These are phyloP conservation scores for Agrotis exclamationis DNA, from an alignment of 2,888 invertebrate genomes.

Conservation along the genomic window DNA sequence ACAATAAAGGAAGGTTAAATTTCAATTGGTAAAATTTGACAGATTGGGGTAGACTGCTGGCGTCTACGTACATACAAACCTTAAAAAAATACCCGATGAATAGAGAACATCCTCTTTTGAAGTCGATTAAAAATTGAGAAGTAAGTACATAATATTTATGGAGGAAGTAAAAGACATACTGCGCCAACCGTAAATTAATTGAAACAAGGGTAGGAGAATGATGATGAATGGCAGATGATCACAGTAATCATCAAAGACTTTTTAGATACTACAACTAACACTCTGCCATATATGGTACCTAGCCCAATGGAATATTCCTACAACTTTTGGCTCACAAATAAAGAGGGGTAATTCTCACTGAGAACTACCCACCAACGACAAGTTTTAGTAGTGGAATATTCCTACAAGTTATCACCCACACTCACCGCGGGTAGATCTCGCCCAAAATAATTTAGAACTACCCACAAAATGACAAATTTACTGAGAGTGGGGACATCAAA, in stretches of 20 bases:
- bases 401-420: background rate
- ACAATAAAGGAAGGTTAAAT: too few species aligned
- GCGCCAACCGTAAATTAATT: background rate
- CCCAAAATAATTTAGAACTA: conserved; percentile 2
- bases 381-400: background rate
- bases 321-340: background rate
- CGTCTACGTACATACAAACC: too few species aligned
- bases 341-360: background rate
- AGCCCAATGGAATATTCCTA: background rate
- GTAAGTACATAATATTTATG: too few species aligned
- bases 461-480: conserved; percentile 6
- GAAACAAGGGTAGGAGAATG: background rate
- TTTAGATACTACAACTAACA: too few species aligned
- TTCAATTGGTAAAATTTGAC: too few species aligned
- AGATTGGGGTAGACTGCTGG: too few species aligned
- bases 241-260: background rate
- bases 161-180: too few species aligned
- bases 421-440: background rate
- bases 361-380: conserved; percentile 20
- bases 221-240: background rate
- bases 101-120: too few species aligned
- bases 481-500: background rate
- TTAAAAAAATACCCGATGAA: too few species aligned
- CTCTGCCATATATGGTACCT: too few species aligned
- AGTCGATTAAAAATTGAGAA: too few species aligned